phyloP scores from a whole-genome alignment of 1,140 invertebrate genomes.

The Bicyclus anynana region DNA sequence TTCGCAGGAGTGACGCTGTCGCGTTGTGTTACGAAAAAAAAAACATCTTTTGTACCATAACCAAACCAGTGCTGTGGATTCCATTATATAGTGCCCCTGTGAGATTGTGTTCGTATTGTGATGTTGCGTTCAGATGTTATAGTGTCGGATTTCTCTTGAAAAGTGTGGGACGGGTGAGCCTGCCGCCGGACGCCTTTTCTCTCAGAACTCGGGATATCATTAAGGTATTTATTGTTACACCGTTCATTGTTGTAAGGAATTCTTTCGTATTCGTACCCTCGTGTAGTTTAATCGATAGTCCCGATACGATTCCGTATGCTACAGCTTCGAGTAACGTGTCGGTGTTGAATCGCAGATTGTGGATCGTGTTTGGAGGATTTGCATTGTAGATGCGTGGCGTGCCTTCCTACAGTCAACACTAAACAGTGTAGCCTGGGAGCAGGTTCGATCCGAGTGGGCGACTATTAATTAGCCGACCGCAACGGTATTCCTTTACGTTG shows the following conservation, averaged over 20 bases:
- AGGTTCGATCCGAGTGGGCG: slow-evolving; percentile 49
- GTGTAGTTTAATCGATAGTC: slow-evolving; percentile 70
- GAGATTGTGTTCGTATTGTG: slow-evolving; percentile 68
- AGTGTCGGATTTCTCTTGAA: slow-evolving; percentile 69
- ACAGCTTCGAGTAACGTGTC: slow-evolving; percentile 41
- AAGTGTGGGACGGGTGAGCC: slow-evolving; percentile 58
- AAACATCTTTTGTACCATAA: slow-evolving; percentile 67
- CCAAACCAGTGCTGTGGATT: slow-evolving; percentile 68
- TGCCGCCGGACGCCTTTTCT: slow-evolving; percentile 68
- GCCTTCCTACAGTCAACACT: slow-evolving; percentile 41
- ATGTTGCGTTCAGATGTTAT: slow-evolving; percentile 59
- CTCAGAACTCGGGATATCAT: slow-evolving; percentile 73
- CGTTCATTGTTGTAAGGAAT: slow-evolving; percentile 73
- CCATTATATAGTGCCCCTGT: slow-evolving; percentile 49
- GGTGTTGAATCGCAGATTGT: slow-evolving; percentile 51
- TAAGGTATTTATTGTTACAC: slow-evolving; percentile 77
- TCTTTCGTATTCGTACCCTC: slow-evolving; percentile 61
- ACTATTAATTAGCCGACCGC: slow-evolving; percentile 55
- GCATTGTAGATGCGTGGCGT: slow-evolving; percentile 64
- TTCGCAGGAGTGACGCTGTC: slow-evolving; percentile 25
- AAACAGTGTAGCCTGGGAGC: slow-evolving; percentile 23
- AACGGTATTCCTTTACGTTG: slow-evolving; percentile 42
- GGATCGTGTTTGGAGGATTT: slow-evolving; percentile 51
- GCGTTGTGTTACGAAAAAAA: slow-evolving; percentile 69
- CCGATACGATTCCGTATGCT: slow-evolving; percentile 44